A percentile compares a stretch with the other conserved stretches of the same genome.
Conservation (phyloP, 2,888 invertebrate genomes). For the Maniola hyperantus region DNA sequence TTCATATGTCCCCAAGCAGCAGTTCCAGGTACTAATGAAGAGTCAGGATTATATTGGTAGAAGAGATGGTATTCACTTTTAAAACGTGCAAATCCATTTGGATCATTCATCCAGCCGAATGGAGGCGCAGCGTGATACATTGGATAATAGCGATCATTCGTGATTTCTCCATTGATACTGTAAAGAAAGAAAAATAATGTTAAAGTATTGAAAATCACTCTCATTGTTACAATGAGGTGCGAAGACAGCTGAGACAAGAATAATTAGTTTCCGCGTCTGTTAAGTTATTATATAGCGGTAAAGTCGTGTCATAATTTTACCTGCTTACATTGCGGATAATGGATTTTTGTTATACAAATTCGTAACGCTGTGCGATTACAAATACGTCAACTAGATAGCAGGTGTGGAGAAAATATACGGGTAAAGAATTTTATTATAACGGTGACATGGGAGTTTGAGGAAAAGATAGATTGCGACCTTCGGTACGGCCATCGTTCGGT, state of each 20-base stretch:
- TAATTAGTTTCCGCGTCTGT: slow-evolving; percentile 15
- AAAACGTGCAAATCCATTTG: slow-evolving; percentile 75
- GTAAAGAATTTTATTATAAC: background rate
- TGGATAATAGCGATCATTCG: slow-evolving; percentile 53
- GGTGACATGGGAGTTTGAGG: background rate
- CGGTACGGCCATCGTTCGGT: background rate
- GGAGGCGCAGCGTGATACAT: slow-evolving; percentile 63
- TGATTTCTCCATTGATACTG: slow-evolving; percentile 38
- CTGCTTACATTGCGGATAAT: slow-evolving; percentile 13
- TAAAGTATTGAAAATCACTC: slow-evolving; percentile 17
- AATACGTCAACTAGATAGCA: background rate
- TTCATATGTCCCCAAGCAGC: slow-evolving; percentile 80
- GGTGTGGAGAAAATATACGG: background rate
- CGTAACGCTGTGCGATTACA: slow-evolving; percentile 2
- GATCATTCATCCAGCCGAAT: slow-evolving; percentile 81
- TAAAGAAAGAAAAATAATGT: slow-evolving; percentile 44
- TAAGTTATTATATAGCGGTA: slow-evolving; percentile 3
- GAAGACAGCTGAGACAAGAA: background rate
- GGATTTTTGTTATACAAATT: slow-evolving; percentile 14
- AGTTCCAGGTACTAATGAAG: slow-evolving; percentile 56
- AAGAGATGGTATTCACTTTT: slow-evolving; percentile 72
- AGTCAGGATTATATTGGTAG: slow-evolving; percentile 75
- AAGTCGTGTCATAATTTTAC: slow-evolving; percentile 6
- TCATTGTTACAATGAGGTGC: slow-evolving; percentile 14
- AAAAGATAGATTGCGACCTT: background rate